phyloP scores from a whole-genome alignment of 2,113 vertebrate species.

The Cyprinodon tularosa region DNA sequence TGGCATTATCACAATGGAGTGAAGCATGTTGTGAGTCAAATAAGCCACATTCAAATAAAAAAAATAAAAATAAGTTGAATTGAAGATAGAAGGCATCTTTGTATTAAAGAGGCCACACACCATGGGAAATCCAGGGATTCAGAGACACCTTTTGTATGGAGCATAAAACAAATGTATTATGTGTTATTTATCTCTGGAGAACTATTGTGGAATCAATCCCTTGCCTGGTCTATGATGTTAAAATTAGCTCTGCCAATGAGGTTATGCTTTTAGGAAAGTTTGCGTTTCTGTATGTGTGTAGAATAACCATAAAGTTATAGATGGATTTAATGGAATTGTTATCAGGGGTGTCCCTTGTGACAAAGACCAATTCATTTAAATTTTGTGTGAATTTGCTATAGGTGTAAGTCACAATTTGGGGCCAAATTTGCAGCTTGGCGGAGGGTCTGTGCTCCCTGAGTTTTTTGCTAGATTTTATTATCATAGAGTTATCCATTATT shows the following conservation, averaged over 20 bases:
- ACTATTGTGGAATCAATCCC: constrained; percentile 18
- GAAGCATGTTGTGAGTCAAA: constrained; percentile 43
- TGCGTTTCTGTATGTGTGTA: too few relatives aligned
- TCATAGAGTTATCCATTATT: neutral
- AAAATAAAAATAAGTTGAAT: constrained; percentile 45
- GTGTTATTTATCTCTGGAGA: constrained; percentile 16
- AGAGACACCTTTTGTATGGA: constrained; percentile 2
- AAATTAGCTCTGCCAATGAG: neutral
- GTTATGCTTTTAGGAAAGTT: too few relatives aligned
- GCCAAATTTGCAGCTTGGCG: too few relatives aligned
- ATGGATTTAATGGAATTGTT: too few relatives aligned
- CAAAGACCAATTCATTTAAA: too few relatives aligned
- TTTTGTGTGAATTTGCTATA: too few relatives aligned
- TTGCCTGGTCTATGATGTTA: constrained; percentile 15
- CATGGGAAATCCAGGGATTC: neutral
- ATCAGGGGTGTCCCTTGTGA: too few relatives aligned
- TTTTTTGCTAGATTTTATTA: neutral
- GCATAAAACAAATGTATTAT: constrained; percentile 28
- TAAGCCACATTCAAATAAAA: constrained; percentile 57
- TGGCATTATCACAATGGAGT: constrained; percentile 52
- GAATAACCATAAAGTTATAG: too few relatives aligned
- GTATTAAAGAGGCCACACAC: constrained; percentile 21
- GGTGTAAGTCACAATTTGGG: too few relatives aligned
- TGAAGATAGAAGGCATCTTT: constrained; percentile 37
- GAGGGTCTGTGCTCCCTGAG: too few relatives aligned